Evolutionary conservation across 2,888 invertebrate genomes (phyloP).

Genomic region (Pasiphila rectangulata): DNA sequence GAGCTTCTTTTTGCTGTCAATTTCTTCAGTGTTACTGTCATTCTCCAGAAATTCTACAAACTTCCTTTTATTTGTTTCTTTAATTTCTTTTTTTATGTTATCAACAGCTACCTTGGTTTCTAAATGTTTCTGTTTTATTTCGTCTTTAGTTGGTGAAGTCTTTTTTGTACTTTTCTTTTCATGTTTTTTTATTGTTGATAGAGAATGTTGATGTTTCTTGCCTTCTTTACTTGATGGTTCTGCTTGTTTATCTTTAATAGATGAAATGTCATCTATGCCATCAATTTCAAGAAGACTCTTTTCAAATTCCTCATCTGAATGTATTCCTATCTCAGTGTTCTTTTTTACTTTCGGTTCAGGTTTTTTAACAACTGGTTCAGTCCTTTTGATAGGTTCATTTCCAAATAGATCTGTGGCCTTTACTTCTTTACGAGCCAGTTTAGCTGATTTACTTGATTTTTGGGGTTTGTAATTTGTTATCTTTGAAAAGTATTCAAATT

Average conservation of each 20-base stretch:
- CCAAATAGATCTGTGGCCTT: slow-evolving; percentile 83
- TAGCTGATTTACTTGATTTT: slow-evolving; percentile 42
- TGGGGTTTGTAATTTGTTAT: slow-evolving; percentile 50
- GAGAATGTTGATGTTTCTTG: slow-evolving; percentile 13
- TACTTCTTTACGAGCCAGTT: slow-evolving; percentile 55
- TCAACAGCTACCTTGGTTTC: slow-evolving; percentile 23
- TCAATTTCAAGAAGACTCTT: slow-evolving; percentile 85
- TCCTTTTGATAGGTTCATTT: slow-evolving; percentile 80
- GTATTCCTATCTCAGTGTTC: slow-evolving; percentile 77
- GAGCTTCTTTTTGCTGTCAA: slow-evolving; percentile 34
- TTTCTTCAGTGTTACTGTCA: slow-evolving; percentile 25
- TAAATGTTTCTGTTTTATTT: slow-evolving; percentile 3
- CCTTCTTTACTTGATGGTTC: slow-evolving; percentile 3
- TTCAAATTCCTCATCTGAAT: slow-evolving; percentile 86
- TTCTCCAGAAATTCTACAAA: slow-evolving; percentile 55
- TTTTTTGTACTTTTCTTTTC: slow-evolving; percentile 1
- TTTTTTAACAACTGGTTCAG: slow-evolving; percentile 70
- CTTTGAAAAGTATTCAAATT: too few species aligned
- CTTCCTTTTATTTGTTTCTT: slow-evolving; percentile 48
- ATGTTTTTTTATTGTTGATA: slow-evolving; percentile 10
- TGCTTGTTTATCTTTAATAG: slow-evolving; percentile 13
- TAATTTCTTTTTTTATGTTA: slow-evolving; percentile 37
- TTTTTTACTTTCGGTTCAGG: slow-evolving; percentile 47
- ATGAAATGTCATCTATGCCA: slow-evolving; percentile 56
- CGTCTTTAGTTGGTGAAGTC: slow-evolving; percentile 3